phyloP scores from a whole-genome alignment of 2,113 vertebrate genomes.

The Lophius piscatorius region DNA sequence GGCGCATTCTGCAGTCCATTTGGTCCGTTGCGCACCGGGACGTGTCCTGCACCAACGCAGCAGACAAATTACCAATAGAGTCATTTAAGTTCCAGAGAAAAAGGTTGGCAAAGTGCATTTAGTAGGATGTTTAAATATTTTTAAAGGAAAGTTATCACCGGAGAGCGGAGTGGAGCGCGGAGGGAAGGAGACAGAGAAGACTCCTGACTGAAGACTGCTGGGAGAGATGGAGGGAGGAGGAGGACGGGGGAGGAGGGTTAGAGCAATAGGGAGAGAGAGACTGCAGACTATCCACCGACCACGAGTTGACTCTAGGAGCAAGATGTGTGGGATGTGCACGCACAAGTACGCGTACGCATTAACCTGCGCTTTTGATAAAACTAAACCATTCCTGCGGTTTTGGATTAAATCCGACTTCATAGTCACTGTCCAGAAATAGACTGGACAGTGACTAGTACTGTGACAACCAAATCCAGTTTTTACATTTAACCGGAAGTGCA shows the following conservation, averaged over 20 bases:
- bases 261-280: constrained; percentile 15
- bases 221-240: constrained; percentile 3
- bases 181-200: neutral
- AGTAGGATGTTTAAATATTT: neutral
- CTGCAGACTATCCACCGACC: constrained; percentile 41
- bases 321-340: neutral
- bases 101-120: neutral
- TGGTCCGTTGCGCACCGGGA: constrained; percentile 17
- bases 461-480: too few species aligned
- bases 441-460: too few species aligned
- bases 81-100: neutral
- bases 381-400: too few species aligned
- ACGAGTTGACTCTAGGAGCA: constrained; percentile 22
- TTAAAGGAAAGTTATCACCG: constrained; percentile 33
- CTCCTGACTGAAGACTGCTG: constrained; percentile 12
- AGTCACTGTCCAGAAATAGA: too few species aligned
- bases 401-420: too few species aligned
- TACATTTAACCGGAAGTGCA: too few species aligned
- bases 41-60: constrained; percentile 8
- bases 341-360: too few species aligned
- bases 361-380: too few species aligned
- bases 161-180: neutral
- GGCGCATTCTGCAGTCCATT: constrained; percentile 34
- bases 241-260: neutral
- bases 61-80: neutral